Conservation (phyloP, 2,888 invertebrate genomes). For the Calliopum simillimum region DNA sequence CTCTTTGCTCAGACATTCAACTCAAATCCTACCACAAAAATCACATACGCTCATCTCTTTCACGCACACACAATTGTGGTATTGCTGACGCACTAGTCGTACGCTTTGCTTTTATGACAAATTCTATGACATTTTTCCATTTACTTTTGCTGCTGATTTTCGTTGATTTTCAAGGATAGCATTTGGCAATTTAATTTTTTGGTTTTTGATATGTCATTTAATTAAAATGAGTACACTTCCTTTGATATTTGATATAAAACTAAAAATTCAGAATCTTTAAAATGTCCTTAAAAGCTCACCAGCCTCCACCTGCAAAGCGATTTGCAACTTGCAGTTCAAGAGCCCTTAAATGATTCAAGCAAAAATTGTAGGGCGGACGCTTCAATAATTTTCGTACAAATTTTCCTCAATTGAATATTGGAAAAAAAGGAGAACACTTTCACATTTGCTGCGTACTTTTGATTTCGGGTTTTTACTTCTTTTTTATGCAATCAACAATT, state of each 20-base stretch:
- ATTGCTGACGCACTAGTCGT: not conserved
- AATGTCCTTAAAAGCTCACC: conserved; percentile 6
- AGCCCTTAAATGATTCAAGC: too few relatives aligned
- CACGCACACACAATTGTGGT: not conserved
- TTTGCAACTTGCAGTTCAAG: conserved; percentile 16
- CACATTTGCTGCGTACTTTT: not conserved
- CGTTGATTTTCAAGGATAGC: conserved; percentile 30
- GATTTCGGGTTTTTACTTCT: not conserved
- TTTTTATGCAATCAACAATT: not conserved
- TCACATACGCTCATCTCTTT: not conserved
- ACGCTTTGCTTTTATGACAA: not conserved
- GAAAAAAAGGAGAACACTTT: not conserved
- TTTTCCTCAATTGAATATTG: not conserved
- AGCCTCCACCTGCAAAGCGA: conserved; percentile 30
- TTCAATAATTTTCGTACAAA: not conserved
- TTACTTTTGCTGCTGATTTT: not conserved
- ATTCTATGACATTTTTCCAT: not conserved
- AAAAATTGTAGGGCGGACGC: not conserved
- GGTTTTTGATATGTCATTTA: conserved; percentile 18
- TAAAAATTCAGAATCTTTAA: not conserved
- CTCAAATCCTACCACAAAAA: not conserved
- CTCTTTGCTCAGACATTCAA: too few relatives aligned
- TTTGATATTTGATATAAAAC: too few relatives aligned
- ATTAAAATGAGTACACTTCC: conserved; percentile 10
- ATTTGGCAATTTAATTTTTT: conserved; percentile 13